Evolutionary conservation across 1,140 invertebrate genomes (phyloP).

Genomic region (Vanessa tameamea): DNA sequence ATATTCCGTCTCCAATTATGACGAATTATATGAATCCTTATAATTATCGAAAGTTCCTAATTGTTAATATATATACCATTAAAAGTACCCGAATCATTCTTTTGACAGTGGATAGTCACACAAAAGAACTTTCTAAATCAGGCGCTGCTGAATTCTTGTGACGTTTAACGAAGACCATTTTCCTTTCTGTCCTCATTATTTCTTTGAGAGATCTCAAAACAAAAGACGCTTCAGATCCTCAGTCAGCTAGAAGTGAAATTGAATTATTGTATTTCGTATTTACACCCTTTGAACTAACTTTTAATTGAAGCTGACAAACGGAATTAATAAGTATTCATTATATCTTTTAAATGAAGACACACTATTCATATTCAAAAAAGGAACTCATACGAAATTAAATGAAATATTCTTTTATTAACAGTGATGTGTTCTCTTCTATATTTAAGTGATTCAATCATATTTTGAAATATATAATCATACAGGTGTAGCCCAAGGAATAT

Average conservation of each 20-base stretch:
- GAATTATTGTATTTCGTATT: conserved; percentile 41
- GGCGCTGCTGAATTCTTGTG: background rate
- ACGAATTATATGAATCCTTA: no score
- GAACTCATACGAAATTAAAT: no score
- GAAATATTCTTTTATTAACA: no score
- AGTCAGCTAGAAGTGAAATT: conserved; percentile 27
- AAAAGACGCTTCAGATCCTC: conserved; percentile 34
- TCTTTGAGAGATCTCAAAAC: conserved; percentile 39
- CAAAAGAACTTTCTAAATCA: conserved; percentile 18
- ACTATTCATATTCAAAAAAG: no score
- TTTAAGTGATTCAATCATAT: no score
- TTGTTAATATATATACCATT: background rate
- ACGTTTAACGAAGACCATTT: conserved; percentile 16
- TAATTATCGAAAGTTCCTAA: no score
- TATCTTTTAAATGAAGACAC: background rate
- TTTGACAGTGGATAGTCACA: background rate
- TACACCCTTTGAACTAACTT: conserved; percentile 38
- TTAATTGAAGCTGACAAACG: conserved; percentile 34
- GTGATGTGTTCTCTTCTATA: no score
- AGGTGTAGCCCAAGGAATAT: no score
- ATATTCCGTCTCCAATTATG: no score
- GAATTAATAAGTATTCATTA: background rate
- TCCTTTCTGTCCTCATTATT: conserved; percentile 41
- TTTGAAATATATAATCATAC: no score
- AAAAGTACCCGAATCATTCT: background rate